These are phyloP conservation scores for Pholis gunnellus DNA, from an alignment of 2,113 vertebrate genomes.

Conservation along the genomic window DNA sequence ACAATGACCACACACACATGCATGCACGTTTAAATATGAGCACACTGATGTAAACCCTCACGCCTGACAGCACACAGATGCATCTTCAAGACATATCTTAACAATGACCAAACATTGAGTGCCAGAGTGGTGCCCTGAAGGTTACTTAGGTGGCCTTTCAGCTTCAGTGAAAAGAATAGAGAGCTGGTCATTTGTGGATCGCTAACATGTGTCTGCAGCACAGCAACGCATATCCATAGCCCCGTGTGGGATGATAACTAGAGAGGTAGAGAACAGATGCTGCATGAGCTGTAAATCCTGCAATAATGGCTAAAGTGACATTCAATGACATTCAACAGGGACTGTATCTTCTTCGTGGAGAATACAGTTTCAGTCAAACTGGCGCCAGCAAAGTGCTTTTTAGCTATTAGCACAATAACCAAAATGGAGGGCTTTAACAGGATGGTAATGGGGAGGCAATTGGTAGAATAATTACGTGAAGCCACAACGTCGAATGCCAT, in stretches of 20 bases:
- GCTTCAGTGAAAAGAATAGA: slow-evolving; percentile 21
- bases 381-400: slow-evolving; percentile 64
- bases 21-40: neutral
- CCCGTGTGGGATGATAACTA: slow-evolving; percentile 50
- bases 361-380: slow-evolving; percentile 57
- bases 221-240: slow-evolving; percentile 39
- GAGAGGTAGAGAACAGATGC: slow-evolving; percentile 62
- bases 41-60: neutral
- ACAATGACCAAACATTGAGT: neutral
- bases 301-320: slow-evolving; percentile 67
- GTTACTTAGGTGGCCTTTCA: slow-evolving; percentile 27
- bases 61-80: neutral
- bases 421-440: slow-evolving; percentile 41
- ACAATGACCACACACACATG: slow-evolving; percentile 31
- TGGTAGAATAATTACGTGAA: slow-evolving; percentile 25
- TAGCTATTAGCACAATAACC: slow-evolving; percentile 57
- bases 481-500: slow-evolving; percentile 41
- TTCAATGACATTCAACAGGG: slow-evolving; percentile 67
- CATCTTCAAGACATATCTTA: neutral
- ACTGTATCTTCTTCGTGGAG: slow-evolving; percentile 50
- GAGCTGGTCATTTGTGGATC: slow-evolving; percentile 40
- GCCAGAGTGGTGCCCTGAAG: slow-evolving; percentile 12
- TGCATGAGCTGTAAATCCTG: slow-evolving; percentile 60
- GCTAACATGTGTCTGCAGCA: slow-evolving; percentile 36
- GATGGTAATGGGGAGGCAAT: slow-evolving; percentile 45